Evolutionary conservation across 2,888 invertebrate genomes (phyloP).

Genomic region (Trachelus stipa): DNA sequence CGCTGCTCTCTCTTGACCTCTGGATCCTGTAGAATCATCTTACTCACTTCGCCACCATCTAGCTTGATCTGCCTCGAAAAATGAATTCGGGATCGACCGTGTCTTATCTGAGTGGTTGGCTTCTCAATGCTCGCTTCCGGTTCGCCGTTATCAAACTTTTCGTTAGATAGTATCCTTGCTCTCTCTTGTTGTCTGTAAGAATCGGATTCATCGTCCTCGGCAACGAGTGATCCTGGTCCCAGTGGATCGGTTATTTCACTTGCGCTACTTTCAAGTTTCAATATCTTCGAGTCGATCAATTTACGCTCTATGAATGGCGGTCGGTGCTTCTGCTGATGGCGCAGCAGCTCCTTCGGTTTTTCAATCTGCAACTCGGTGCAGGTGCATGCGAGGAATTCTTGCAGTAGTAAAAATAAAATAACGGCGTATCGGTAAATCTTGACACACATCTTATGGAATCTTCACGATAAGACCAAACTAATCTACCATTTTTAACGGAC

Average conservation of each 20-base stretch:
- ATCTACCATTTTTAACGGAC: conserved; percentile 1
- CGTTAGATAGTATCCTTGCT: background rate
- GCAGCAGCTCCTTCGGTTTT: conserved; percentile 47
- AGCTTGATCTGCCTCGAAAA: conserved; percentile 43
- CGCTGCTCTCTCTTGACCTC: conserved; percentile 7
- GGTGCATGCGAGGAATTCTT: conserved; percentile 24
- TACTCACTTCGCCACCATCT: conserved; percentile 19
- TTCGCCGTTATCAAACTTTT: conserved; percentile 14
- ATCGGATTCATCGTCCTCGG: background rate
- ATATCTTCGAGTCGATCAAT: conserved; percentile 31
- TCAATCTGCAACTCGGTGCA: conserved; percentile 39
- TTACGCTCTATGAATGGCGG: conserved; percentile 58
- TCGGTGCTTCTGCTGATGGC: conserved; percentile 57
- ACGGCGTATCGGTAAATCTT: conserved; percentile 23
- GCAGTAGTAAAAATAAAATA: conserved; percentile 22
- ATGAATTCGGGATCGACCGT: conserved; percentile 66
- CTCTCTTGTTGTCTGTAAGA: background rate
- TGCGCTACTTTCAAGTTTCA: background rate
- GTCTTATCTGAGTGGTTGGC: conserved; percentile 59
- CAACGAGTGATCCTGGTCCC: background rate
- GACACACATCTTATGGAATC: conserved; percentile 18
- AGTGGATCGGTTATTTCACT: background rate
- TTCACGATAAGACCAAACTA: conserved; percentile 5
- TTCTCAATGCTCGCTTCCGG: conserved; percentile 41
- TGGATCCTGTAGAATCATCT: background rate